These are phyloP conservation scores for Venustaconcha ellipsiformis DNA, from an alignment of 1,140 invertebrate genomes.

Conservation along the genomic window DNA sequence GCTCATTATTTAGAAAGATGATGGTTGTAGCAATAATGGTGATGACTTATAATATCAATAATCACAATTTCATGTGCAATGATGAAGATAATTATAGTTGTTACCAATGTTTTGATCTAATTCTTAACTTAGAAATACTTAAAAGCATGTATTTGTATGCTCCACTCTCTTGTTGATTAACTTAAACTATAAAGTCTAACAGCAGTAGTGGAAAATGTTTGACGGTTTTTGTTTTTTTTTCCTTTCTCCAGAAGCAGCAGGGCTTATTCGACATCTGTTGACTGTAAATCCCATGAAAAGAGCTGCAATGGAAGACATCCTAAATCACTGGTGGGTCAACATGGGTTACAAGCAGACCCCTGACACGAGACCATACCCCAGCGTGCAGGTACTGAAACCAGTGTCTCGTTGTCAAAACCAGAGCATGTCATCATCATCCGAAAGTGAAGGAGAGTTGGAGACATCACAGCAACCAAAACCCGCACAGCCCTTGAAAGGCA, in stretches of 20 bases:
- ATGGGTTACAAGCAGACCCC: slow-evolving; percentile 86
- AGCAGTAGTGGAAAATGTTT: too few species aligned
- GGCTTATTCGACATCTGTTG: slow-evolving; percentile 93
- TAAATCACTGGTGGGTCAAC: slow-evolving; percentile 93
- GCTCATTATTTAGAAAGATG: too few species aligned
- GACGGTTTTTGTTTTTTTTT: not conserved
- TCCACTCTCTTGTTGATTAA: too few species aligned
- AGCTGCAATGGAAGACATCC: slow-evolving; percentile 94
- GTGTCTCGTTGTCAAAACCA: slow-evolving; percentile 37
- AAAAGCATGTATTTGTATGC: too few species aligned
- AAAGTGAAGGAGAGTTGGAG: slow-evolving; percentile 47
- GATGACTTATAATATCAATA: too few species aligned
- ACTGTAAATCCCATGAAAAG: slow-evolving; percentile 90
- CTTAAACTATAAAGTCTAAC: too few species aligned
- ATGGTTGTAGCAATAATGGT: too few species aligned
- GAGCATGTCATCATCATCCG: slow-evolving; percentile 37
- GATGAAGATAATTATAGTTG: too few species aligned
- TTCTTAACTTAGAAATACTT: too few species aligned
- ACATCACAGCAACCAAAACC: slow-evolving; percentile 19
- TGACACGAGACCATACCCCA: slow-evolving; percentile 73
- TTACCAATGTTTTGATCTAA: too few species aligned
- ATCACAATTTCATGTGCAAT: too few species aligned
- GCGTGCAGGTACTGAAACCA: slow-evolving; percentile 30
- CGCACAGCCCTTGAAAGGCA: slow-evolving; percentile 42
- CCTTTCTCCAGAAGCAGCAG: slow-evolving; percentile 82